Conservation (phyloP, 2,113 vertebrate genomes). For the Gallinago media region DNA sequence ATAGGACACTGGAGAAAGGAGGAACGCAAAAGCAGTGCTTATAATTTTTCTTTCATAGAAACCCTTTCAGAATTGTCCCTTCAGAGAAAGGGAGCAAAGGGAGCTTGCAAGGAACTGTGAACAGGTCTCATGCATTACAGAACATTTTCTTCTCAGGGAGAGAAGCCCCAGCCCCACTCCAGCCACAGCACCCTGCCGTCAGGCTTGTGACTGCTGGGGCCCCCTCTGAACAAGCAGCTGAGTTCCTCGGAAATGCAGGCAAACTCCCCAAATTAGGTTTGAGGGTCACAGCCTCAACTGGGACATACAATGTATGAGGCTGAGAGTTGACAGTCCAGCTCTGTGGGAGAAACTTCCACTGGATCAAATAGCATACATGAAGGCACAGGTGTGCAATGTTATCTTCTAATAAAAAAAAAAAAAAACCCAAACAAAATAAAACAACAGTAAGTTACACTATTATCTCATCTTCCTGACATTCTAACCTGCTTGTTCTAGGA, state of each 20-base stretch:
- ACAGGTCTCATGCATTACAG: background rate
- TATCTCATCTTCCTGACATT: background rate
- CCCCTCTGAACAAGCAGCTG: background rate
- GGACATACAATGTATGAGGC: accelerated
- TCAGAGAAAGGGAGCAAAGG: too few relatives aligned
- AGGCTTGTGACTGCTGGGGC: background rate
- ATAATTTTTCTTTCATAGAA: background rate
- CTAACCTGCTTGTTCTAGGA: background rate
- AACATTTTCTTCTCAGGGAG: background rate
- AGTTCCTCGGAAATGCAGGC: background rate
- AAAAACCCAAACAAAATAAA: background rate
- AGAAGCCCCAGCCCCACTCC: background rate
- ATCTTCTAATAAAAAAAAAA: background rate
- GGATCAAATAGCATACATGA: background rate
- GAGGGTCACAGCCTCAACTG: background rate
- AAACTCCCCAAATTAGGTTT: background rate
- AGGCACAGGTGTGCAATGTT: background rate
- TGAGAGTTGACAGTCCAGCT: background rate
- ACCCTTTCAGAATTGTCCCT: background rate
- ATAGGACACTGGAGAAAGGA: background rate
- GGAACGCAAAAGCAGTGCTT: background rate
- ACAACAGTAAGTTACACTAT: too few relatives aligned
- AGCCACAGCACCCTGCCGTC: background rate
- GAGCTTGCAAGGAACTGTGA: background rate
- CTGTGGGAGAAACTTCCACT: background rate